A percentile compares a stretch with the other conserved stretches of the same genome.
Evolutionary conservation across 35 echinoderm and acorn worm genomes (phyloP).

Genomic region (Chiridota heheva): DNA sequence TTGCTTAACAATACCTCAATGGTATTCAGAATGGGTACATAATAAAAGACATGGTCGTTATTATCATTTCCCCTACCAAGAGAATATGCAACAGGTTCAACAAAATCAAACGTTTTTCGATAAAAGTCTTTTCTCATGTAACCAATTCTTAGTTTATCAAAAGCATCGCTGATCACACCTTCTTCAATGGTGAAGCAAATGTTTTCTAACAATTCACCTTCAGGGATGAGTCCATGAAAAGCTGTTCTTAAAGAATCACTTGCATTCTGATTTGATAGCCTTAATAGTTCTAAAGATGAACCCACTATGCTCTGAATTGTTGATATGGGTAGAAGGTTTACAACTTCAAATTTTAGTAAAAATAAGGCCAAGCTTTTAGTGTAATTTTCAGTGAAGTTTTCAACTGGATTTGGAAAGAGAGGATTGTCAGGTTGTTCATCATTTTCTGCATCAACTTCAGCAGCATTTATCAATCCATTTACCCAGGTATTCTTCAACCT

Average conservation of each 20-base stretch:
- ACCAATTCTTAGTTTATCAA: background rate
- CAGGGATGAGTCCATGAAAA: background rate
- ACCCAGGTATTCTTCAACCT: background rate
- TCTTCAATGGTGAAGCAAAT: background rate
- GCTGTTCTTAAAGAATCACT: background rate
- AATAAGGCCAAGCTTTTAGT: constrained; percentile 1
- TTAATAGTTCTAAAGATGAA: background rate
- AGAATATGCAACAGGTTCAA: no score
- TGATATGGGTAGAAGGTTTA: constrained; percentile 1
- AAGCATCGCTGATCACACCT: background rate
- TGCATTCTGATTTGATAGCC: background rate
- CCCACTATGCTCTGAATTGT: background rate
- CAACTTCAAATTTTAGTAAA: constrained; percentile 5
- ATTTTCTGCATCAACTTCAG: background rate
- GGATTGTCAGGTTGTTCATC: background rate
- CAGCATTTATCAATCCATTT: background rate
- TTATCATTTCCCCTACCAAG: no score
- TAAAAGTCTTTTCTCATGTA: constrained; percentile 1
- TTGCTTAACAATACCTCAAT: background rate
- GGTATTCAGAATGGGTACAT: background rate
- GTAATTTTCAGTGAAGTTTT: constrained; percentile 4
- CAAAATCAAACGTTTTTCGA: background rate
- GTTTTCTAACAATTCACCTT: background rate
- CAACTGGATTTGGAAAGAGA: background rate
- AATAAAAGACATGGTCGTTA: no score